A percentile compares a stretch with the other conserved stretches of the same genome.
Conservation (phyloP, 2,797 vertebrate species). For the Delichon dasypus region DNA sequence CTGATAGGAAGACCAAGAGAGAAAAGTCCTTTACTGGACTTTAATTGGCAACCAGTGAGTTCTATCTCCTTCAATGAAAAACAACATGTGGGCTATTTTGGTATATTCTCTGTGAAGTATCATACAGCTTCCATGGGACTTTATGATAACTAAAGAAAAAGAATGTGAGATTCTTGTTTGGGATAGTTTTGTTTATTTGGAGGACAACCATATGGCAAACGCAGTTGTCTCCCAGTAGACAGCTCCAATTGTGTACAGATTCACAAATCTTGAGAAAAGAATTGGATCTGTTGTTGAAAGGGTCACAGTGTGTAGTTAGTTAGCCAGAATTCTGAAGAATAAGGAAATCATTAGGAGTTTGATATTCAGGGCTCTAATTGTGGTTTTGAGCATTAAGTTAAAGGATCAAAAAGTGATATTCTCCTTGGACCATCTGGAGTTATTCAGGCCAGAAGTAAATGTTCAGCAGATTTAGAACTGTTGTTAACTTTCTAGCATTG, state of each 20-base stretch:
- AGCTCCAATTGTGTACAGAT: constrained; percentile 53
- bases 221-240: constrained; percentile 55
- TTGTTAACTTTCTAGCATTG: constrained; percentile 52
- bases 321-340: constrained; percentile 74
- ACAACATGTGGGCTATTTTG: neutral
- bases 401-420: constrained; percentile 68
- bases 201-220: constrained; percentile 53
- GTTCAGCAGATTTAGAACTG: constrained; percentile 45
- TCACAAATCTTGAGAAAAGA: constrained; percentile 52
- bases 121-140: neutral
- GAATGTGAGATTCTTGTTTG: constrained; percentile 21
- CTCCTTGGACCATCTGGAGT: constrained; percentile 64
- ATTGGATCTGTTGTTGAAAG: constrained; percentile 62
- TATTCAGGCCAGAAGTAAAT: constrained; percentile 64
- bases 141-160: constrained; percentile 1
- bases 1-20: neutral
- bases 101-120: neutral
- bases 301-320: constrained; percentile 52
- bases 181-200: constrained; percentile 32
- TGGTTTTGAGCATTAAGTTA: constrained; percentile 67
- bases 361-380: constrained; percentile 71
- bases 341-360: constrained; percentile 71
- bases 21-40: neutral
- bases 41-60: neutral
- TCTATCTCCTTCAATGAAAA: neutral